phyloP scores from a whole-genome alignment of 2,888 invertebrate genomes.

The Athetis lepigone region DNA sequence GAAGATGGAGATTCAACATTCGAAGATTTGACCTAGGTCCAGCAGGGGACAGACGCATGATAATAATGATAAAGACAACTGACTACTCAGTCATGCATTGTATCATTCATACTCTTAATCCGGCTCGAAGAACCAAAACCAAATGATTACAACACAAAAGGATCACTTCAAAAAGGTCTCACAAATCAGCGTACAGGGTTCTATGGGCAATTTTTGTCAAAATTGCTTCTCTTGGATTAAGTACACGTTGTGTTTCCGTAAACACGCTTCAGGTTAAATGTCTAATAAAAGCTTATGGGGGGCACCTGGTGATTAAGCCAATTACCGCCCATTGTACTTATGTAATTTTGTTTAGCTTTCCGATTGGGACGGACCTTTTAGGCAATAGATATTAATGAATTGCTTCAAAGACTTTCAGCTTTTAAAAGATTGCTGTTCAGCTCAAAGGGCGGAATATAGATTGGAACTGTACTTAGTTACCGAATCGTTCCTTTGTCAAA shows the following conservation, averaged over 20 bases:
- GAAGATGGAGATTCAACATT: too few species aligned
- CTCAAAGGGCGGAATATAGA: constrained; percentile 19
- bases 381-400: constrained; percentile 63
- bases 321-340: constrained; percentile 75
- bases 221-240: constrained; percentile 52
- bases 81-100: not conserved
- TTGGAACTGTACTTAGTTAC: constrained; percentile 12
- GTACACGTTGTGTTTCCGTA: constrained; percentile 72
- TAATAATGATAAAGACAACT: too few species aligned
- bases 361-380: constrained; percentile 63
- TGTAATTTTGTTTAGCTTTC: constrained; percentile 73
- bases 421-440: constrained; percentile 40
- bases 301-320: constrained; percentile 76
- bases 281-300: constrained; percentile 78
- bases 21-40: too few species aligned
- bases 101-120: constrained; percentile 21
- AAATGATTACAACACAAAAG: constrained; percentile 53
- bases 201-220: constrained; percentile 54
- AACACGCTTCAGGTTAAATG: constrained; percentile 75
- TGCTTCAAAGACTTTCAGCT: constrained; percentile 54
- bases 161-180: constrained; percentile 45
- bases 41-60: too few species aligned
- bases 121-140: not conserved
- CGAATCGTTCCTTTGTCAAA: constrained; percentile 7
- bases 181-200: constrained; percentile 42